Percentiles rank a stretch among this genome's conserved stretches.
phyloP scores from a whole-genome alignment of 2,888 invertebrate genomes.

The Tetrapedia diversipes region DNA sequence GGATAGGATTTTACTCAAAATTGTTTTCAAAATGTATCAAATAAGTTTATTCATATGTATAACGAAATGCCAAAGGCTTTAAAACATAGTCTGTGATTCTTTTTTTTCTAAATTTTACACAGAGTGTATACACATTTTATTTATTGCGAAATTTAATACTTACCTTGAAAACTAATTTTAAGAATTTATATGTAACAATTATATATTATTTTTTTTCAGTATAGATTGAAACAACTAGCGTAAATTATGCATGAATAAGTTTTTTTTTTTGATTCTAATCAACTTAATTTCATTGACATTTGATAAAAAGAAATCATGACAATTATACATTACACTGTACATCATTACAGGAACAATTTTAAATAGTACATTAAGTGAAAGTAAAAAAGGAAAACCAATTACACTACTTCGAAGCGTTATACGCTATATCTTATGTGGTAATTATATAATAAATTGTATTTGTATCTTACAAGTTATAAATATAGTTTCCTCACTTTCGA shows the following conservation, averaged over 20 bases:
- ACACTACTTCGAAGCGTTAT: conserved; percentile 61
- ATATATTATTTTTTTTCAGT: conserved; percentile 55
- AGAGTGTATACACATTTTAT: conserved; percentile 23
- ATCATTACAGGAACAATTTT: conserved; percentile 72
- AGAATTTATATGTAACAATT: conserved; percentile 58
- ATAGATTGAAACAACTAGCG: conserved; percentile 64
- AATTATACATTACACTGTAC: conserved; percentile 71
- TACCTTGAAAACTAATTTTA: conserved; percentile 67
- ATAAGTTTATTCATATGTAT: conserved; percentile 64
- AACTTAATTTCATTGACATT: conserved; percentile 65
- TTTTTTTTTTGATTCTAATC: conserved; percentile 61
- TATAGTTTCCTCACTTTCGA: conserved; percentile 70
- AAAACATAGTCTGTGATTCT: conserved; percentile 53
- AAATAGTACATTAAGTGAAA: conserved; percentile 70
- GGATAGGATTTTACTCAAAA: conserved; percentile 53
- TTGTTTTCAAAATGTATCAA: conserved; percentile 61
- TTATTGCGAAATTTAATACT: conserved; percentile 65
- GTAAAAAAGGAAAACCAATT: conserved; percentile 56
- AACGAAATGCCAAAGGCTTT: conserved; percentile 51
- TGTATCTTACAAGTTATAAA: conserved; percentile 72
- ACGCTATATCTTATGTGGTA: conserved; percentile 64
- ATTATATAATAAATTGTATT: conserved; percentile 70
- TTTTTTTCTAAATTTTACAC: conserved; percentile 34
- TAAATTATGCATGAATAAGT: conserved; percentile 63
- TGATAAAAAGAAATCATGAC: conserved; percentile 62